A percentile compares a stretch with the other conserved stretches of the same genome.
These are phyloP conservation scores for Caenorhabditis zanzibari DNA, from an alignment of 2,888 invertebrate species.

Conservation along the genomic window DNA sequence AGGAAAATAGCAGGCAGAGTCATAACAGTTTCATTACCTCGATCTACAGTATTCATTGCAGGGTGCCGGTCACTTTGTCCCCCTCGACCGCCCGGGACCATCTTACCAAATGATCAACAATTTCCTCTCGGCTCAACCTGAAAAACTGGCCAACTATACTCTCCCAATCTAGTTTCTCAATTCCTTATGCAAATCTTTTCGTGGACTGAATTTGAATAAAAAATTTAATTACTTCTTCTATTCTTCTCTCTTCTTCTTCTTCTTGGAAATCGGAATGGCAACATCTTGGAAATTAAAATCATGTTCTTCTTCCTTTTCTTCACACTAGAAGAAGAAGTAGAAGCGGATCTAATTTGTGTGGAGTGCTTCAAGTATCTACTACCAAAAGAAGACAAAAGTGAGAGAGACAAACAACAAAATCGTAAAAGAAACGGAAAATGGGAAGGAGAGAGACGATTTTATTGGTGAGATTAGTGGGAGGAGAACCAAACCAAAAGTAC, in stretches of 20 bases:
- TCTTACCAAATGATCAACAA: constrained; percentile 72
- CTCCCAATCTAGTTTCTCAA: constrained; percentile 11
- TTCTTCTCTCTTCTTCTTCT: neutral
- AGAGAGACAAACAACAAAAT: constrained; percentile 34
- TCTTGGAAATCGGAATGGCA: constrained; percentile 16
- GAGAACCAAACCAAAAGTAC: constrained; percentile 10
- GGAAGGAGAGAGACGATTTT: constrained; percentile 33
- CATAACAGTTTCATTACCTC: no score
- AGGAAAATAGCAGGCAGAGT: no score
- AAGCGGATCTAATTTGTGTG: constrained; percentile 43
- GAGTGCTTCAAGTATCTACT: constrained; percentile 49
- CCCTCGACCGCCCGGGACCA: constrained; percentile 70
- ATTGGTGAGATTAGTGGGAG: constrained; percentile 43
- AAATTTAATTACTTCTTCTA: constrained; percentile 34
- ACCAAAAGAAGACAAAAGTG: constrained; percentile 22
- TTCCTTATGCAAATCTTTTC: constrained; percentile 14
- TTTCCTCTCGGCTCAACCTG: constrained; percentile 56
- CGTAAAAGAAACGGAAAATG: constrained; percentile 42
- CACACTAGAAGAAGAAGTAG: constrained; percentile 24
- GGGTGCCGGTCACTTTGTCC: constrained; percentile 73
- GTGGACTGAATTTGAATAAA: constrained; percentile 20
- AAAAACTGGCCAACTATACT: constrained; percentile 60
- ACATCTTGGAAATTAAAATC: constrained; percentile 38
- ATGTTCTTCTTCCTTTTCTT: constrained; percentile 24
- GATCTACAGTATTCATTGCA: constrained; percentile 23